phyloP scores from a whole-genome alignment of 2,113 vertebrate genomes.

The Crotalus horridus region DNA sequence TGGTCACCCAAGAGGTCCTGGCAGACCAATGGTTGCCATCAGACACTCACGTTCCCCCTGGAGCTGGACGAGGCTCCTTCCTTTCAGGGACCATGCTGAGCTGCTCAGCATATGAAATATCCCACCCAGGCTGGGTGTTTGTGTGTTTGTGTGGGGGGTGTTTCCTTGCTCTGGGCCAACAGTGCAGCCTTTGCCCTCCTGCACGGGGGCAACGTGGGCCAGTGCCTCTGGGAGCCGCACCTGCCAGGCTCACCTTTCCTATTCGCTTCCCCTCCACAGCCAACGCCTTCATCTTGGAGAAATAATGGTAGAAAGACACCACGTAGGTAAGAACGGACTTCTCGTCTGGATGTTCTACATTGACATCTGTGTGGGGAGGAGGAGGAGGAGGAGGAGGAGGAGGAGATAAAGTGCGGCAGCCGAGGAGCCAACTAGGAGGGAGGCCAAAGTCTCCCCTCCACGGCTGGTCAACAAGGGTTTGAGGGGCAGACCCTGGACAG shows the following conservation, averaged over 20 bases:
- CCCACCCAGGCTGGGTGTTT: background rate
- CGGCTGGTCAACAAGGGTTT: background rate
- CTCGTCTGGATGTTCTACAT: conserved; percentile 92
- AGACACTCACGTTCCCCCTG: background rate
- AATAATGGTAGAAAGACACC: conserved; percentile 95
- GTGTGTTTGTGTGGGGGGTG: background rate
- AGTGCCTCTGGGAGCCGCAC: background rate
- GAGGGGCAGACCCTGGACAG: background rate
- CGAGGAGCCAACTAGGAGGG: too few relatives aligned
- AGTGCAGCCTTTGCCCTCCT: background rate
- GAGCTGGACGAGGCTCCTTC: background rate
- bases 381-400: too few relatives aligned
- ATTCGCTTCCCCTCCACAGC: conserved; percentile 95
- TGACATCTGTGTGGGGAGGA: conserved; percentile 75
- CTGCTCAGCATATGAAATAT: background rate
- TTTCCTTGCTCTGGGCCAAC: background rate
- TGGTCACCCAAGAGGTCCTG: background rate
- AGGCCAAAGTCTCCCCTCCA: background rate
- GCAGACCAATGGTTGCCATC: background rate
- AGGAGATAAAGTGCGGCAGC: background rate
- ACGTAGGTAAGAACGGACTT: conserved; percentile 98
- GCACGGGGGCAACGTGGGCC: background rate
- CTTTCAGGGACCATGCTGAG: background rate
- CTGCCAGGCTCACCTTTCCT: conserved; percentile 79
- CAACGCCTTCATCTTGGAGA: conserved; percentile 98